Conservation (phyloP, 2,888 invertebrate genomes). For the Psylliodes chrysocephalus region DNA sequence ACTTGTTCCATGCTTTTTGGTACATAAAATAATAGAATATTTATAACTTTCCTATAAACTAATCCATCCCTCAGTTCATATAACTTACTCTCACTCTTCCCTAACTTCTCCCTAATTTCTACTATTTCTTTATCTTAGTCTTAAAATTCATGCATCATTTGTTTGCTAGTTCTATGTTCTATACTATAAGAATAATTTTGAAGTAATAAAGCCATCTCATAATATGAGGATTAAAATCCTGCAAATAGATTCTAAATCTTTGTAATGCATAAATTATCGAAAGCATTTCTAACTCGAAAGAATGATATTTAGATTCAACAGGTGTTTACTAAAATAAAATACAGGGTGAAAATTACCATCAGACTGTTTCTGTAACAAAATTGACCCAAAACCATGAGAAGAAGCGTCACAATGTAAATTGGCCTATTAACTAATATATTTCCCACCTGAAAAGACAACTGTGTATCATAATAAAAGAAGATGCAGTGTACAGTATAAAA, state of each 20-base stretch:
- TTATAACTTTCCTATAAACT: too few species aligned
- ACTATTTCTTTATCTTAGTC: not conserved
- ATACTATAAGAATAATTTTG: too few species aligned
- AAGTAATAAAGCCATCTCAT: constrained; percentile 2
- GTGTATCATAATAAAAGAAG: too few species aligned
- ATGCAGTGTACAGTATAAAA: too few species aligned
- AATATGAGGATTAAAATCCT: not conserved
- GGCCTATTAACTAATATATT: constrained; percentile 6
- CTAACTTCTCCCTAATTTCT: too few species aligned
- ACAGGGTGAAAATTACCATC: constrained; percentile 26
- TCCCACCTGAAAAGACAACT: too few species aligned
- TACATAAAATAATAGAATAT: too few species aligned
- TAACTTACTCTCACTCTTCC: not conserved
- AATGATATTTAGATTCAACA: constrained; percentile 1
- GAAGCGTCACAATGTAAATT: too few species aligned
- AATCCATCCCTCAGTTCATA: too few species aligned
- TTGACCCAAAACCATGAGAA: constrained; percentile 15
- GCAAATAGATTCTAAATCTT: too few species aligned
- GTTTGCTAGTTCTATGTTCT: not conserved
- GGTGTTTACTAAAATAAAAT: constrained; percentile 28
- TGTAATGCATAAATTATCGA: too few species aligned
- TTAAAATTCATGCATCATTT: too few species aligned
- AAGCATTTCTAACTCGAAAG: constrained; percentile 9
- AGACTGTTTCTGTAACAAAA: constrained; percentile 25
- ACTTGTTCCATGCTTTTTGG: not conserved